phyloP scores from a whole-genome alignment of 2,797 vertebrate species.

The Parambassis ranga region DNA sequence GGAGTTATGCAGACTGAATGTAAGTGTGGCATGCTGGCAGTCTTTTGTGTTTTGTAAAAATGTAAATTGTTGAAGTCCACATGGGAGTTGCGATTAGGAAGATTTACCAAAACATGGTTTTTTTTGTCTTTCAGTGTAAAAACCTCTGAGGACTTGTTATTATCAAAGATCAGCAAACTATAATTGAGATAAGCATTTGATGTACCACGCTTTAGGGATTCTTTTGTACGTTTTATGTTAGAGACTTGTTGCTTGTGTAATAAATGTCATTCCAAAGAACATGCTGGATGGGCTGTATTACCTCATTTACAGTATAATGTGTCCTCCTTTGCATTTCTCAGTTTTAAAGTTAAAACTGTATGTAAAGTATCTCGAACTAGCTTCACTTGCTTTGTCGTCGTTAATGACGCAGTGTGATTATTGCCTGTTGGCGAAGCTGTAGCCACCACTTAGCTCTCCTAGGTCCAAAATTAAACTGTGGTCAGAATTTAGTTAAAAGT shows the following conservation, averaged over 20 bases:
- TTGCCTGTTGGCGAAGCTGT: no score
- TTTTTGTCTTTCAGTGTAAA: neutral
- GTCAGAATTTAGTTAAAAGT: no score
- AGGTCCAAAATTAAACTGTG: no score
- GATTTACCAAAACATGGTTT: neutral
- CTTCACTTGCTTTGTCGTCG: no score
- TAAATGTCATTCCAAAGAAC: slow-evolving; percentile 55
- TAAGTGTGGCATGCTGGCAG: neutral
- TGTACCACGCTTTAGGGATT: neutral
- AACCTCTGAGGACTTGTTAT: neutral
- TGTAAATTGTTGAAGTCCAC: neutral
- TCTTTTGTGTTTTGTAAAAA: neutral
- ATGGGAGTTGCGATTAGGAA: neutral
- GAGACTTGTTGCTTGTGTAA: slow-evolving; percentile 39
- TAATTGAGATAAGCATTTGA: neutral
- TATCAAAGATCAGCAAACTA: slow-evolving; percentile 1
- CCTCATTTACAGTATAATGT: neutral
- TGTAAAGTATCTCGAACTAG: no score
- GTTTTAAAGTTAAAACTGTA: no score
- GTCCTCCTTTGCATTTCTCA: neutral
- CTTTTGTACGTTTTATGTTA: slow-evolving; percentile 43
- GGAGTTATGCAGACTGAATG: slow-evolving; percentile 3
- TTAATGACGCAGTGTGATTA: no score
- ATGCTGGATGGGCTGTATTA: neutral
- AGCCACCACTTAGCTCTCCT: no score